A percentile compares a stretch with the other conserved stretches of the same genome.
These are phyloP conservation scores for Abramis brama DNA, from an alignment of 2,113 vertebrate genomes.

Conservation along the genomic window DNA sequence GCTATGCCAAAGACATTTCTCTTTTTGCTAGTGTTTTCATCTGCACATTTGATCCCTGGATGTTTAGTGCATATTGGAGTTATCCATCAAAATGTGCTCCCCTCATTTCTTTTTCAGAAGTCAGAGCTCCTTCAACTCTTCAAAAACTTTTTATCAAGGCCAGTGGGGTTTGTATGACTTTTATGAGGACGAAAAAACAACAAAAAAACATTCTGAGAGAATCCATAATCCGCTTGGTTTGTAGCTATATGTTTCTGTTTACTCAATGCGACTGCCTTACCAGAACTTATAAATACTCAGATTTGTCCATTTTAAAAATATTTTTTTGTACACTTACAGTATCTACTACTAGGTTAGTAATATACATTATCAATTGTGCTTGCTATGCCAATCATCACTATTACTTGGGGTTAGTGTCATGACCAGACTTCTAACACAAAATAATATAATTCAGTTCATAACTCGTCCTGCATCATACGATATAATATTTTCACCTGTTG, in stretches of 20 bases:
- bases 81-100: conserved; percentile 30
- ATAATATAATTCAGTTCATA: not conserved
- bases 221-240: not conserved
- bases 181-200: not conserved
- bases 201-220: not conserved
- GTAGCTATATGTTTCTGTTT: not conserved
- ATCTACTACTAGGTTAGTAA: not conserved
- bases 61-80: conserved; percentile 40
- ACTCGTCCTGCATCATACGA: not conserved
- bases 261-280: not conserved
- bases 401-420: not conserved
- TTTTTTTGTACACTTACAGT: not conserved
- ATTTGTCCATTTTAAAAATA: not conserved
- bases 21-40: not conserved
- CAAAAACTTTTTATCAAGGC: conserved; percentile 16
- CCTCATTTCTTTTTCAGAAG: conserved; percentile 16
- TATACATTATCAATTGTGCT: not conserved
- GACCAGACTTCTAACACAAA: not conserved
- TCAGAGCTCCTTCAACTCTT: not conserved
- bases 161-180: conserved; percentile 12
- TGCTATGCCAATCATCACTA: not conserved
- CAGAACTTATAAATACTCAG: not conserved
- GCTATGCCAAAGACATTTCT: conserved; percentile 1
- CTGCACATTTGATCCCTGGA: conserved; percentile 32
- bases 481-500: not conserved